A percentile compares a stretch with the other conserved stretches of the same genome.
phyloP scores from a whole-genome alignment of 1,140 invertebrate genomes.

The Listronotus oregonensis region DNA sequence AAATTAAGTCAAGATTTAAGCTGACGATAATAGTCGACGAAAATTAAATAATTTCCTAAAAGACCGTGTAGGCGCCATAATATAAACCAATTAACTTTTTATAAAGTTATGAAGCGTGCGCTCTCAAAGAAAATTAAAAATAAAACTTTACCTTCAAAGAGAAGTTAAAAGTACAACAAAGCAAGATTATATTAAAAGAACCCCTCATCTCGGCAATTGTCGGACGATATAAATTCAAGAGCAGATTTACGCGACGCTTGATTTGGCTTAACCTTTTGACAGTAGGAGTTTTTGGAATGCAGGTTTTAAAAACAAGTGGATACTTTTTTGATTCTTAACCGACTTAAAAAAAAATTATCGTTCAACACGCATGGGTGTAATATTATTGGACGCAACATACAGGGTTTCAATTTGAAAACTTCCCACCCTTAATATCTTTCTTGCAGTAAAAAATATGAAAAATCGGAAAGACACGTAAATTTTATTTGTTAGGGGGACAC shows the following conservation, averaged over 20 bases:
- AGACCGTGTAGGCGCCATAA: conserved; percentile 3
- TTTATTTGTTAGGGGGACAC: no score
- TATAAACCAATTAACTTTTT: conserved; percentile 30
- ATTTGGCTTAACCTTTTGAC: conserved; percentile 38
- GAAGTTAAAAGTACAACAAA: conserved; percentile 37
- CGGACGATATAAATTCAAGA: conserved; percentile 44
- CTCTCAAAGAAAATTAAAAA: conserved; percentile 31
- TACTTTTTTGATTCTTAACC: no score
- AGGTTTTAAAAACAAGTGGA: no score
- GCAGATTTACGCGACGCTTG: conserved; percentile 48
- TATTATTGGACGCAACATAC: no score
- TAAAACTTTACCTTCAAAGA: conserved; percentile 34
- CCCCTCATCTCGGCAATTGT: conserved; percentile 28
- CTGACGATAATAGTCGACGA: no score
- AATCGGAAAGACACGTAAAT: no score
- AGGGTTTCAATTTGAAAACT: no score
- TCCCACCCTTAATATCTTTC: no score
- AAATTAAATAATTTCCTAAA: conserved; percentile 10
- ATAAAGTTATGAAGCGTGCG: conserved; percentile 27
- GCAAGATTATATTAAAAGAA: conserved; percentile 35
- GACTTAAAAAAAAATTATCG: no score
- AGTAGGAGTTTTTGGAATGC: conserved; percentile 20
- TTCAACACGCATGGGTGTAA: no score
- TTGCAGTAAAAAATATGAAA: no score
- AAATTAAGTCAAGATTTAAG: no score